Evolutionary conservation across 2,113 vertebrate species (phyloP).

Genomic region (Rhea americana): DNA sequence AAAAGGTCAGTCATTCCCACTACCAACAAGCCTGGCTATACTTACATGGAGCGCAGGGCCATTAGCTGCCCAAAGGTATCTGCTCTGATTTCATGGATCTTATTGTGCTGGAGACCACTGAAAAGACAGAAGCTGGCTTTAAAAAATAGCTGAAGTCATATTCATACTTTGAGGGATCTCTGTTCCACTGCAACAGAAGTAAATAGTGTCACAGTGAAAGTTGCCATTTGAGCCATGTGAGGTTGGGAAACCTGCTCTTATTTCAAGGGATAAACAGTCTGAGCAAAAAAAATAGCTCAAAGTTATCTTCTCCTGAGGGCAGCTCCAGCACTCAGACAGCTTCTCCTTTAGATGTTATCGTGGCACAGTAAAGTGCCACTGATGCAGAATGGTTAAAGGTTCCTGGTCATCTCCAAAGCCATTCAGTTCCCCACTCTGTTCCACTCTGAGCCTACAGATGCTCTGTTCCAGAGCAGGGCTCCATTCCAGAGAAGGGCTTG

Average conservation of each 20-base stretch:
- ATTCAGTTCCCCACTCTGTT: neutral
- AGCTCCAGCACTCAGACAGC: constrained; percentile 20
- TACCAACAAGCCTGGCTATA: constrained; percentile 3
- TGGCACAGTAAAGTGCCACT: neutral
- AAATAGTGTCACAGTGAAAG: constrained; percentile 23
- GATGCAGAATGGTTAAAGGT: neutral
- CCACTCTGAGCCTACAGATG: neutral
- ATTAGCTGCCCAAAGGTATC: constrained; percentile 89
- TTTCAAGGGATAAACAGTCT: constrained; percentile 41
- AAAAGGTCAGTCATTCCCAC: neutral
- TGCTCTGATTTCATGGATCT: constrained; percentile 84
- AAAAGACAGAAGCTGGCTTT: constrained; percentile 52
- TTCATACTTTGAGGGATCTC: neutral
- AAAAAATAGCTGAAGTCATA: neutral
- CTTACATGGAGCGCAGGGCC: constrained; percentile 89
- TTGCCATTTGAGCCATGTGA: neutral
- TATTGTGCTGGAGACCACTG: constrained; percentile 93
- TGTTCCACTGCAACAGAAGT: neutral
- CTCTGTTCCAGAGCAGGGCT: neutral
- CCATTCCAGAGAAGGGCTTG: neutral
- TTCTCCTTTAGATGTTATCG: neutral
- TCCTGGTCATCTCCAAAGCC: neutral
- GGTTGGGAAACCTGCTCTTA: neutral
- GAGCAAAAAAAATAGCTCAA: constrained; percentile 29
- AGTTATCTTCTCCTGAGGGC: neutral